Conservation (phyloP, 2,113 vertebrate genomes). For the Trematomus loennbergii region DNA sequence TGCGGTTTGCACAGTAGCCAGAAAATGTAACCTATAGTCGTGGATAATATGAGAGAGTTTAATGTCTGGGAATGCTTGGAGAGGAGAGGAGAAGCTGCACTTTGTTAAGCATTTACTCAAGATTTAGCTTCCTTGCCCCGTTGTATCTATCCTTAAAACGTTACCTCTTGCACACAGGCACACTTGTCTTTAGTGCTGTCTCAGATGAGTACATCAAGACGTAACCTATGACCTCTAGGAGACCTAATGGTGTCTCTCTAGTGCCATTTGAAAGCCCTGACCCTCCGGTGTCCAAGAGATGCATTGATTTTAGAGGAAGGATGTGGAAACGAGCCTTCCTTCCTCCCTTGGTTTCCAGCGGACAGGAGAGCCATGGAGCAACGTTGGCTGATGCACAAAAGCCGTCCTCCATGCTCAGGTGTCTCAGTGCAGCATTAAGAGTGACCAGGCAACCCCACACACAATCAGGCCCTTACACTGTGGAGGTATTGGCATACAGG, state of each 20-base stretch:
- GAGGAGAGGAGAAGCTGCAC: constrained; percentile 15
- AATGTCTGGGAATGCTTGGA: constrained; percentile 40
- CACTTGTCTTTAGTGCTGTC: constrained; percentile 69
- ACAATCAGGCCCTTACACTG: constrained; percentile 75
- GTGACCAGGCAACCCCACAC: constrained; percentile 72
- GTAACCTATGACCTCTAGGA: constrained; percentile 68
- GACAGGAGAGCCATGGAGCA: constrained; percentile 47
- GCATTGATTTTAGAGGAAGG: constrained; percentile 67
- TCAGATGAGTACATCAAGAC: constrained; percentile 67
- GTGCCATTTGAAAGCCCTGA: constrained; percentile 66
- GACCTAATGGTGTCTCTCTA: constrained; percentile 70
- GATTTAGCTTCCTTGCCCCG: constrained; percentile 13
- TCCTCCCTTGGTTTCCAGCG: constrained; percentile 52
- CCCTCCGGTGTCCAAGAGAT: constrained; percentile 56
- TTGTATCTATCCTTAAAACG: constrained; percentile 34
- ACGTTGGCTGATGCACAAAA: constrained; percentile 66
- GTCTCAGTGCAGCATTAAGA: constrained; percentile 73
- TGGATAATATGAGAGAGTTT: constrained; percentile 40
- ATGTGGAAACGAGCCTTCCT: constrained; percentile 50
- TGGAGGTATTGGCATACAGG: constrained; percentile 73
- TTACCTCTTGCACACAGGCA: constrained; percentile 62
- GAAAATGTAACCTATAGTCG: constrained; percentile 50
- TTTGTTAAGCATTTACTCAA: constrained; percentile 17
- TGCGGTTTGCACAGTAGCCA: constrained; percentile 56
- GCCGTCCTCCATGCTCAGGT: constrained; percentile 68